Base-by-base conservation (phyloP, 2,888 invertebrate genomes). In the Melangyna quadrimaculata region DNA sequence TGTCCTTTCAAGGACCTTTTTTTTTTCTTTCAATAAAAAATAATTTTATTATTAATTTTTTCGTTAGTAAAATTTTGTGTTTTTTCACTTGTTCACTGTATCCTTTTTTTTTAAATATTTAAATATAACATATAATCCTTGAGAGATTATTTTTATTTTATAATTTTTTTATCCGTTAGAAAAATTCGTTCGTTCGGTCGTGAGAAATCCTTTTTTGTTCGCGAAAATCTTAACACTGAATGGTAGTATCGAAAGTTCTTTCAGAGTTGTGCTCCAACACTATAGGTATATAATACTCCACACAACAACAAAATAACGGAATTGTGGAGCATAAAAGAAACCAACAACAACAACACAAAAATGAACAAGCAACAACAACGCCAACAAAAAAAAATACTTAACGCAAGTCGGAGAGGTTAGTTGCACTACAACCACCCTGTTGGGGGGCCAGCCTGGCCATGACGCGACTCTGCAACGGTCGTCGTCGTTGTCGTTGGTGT, bases 361-460 rank as follows among this genome's bases (percentile, higher is more conserved):
- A n/a, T n/a, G n/a, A n/a, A n/a, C n/a, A 45, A 29, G 22, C 17
- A 53, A 67, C 63, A 72, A 78, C 29, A 67, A 27, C 43, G 24
- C 22, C 5, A 59, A 43, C 48, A 70, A 70, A 75, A 24, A 61
- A 77, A 59, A 75, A 75, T 51, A 87, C 72, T 87, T 87, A 88
- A 87, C 75, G 72, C 83, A 79, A 83, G 87, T 88, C 87, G 87
- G 83, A 87, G 87, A 84, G 88, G 82, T 81, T 78, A 87, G 88
- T 81, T 86, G 81, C 81, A 78, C 67, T 86, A 86, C 77, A 81
- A 87, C 88, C 88, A 89, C 88, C 88, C 88, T 87, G 81, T 70
- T 87, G 84, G 87, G 87, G 80, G 88, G 88, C 88, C 88, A 87
- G 88, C 87, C 82, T 87, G 88, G 88, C 88, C 88, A 89, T 88